Evolutionary conservation across 1,140 invertebrate species (phyloP), one percentile per base, ranked within the genome.

Genomic region (Contarinia nasturtii): DNA sequence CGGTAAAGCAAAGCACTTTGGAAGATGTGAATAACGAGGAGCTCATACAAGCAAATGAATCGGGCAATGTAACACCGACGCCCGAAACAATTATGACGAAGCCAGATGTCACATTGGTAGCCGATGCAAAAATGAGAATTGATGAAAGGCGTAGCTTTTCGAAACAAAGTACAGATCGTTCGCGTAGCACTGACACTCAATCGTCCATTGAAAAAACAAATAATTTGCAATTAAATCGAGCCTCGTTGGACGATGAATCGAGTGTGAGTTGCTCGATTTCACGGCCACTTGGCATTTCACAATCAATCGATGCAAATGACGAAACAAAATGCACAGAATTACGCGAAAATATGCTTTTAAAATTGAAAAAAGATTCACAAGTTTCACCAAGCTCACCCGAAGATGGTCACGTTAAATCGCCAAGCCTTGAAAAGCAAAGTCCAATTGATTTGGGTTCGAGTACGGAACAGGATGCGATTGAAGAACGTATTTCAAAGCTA

Each of bases 211-310:
- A 74, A 57, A 73, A 73, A 55, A 50, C 33, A 15, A 44, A 55
- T 33, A 61, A 63, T 34, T 63, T 56, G 48, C 69, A 68, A n/a
- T 59, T 67, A 52, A 71, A 77, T 53, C 70, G 73, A 38, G 73
- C 71, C 56, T 74, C 72, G 2, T 69, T 77, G 22, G 80, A 80
- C 45, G 81, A 85, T 52, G 80, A 82, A 48, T 82, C 81, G 2
- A 83, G 80, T 54, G 75, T 79, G 5, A 83, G 80, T 51, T 83
- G 80, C 59, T 82, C 80, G 0, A 83, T 85, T 52, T 79, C 80
- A 14, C 68, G 78, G 47, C 78, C 80, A 0, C 64, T 84, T 47
- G 81, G 81, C 2, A 79, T 83, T 48, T 82, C 80, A 8, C 78
- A 82, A 58, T 75, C 76, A 54, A 76, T 77, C 48, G 75, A 76